These are phyloP conservation scores for Scotopteryx bipunctaria DNA, from an alignment of 2,888 invertebrate species.

Conservation along the genomic window DNA sequence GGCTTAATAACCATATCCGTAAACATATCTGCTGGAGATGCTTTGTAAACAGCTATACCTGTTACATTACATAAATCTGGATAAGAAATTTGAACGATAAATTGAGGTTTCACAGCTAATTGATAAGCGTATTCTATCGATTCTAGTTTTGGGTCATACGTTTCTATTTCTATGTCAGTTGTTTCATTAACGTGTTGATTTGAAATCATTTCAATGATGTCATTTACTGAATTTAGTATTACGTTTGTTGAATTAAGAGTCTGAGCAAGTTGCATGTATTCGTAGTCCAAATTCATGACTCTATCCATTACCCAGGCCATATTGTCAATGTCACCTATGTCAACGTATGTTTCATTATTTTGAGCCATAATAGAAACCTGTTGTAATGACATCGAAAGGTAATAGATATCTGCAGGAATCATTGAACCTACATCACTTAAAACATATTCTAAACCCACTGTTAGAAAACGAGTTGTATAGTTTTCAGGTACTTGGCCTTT, in stretches of 20 bases:
- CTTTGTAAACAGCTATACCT: slow-evolving; percentile 72
- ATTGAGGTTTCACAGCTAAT: slow-evolving; percentile 67
- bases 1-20: slow-evolving; percentile 65
- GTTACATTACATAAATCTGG: slow-evolving; percentile 76
- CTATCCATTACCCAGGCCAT: slow-evolving; percentile 81
- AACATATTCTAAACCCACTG: slow-evolving; percentile 63
- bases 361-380: slow-evolving; percentile 58
- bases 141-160: slow-evolving; percentile 3
- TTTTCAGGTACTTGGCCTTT: slow-evolving; percentile 56
- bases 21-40: slow-evolving; percentile 54
- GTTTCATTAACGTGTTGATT: slow-evolving; percentile 34
- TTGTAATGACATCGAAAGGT: slow-evolving; percentile 74
- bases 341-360: slow-evolving; percentile 55
- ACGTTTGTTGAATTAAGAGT: slow-evolving; percentile 86
- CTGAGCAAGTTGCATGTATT: slow-evolving; percentile 74
- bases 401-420: slow-evolving; percentile 84
- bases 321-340: slow-evolving; percentile 70
- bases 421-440: slow-evolving; percentile 64
- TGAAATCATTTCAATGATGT: slow-evolving; percentile 77
- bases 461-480: slow-evolving; percentile 60
- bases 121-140: slow-evolving; percentile 45
- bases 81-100: slow-evolving; percentile 78
- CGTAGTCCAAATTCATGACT: slow-evolving; percentile 72
- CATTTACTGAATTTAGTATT: slow-evolving; percentile 83
- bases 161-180: slow-evolving; percentile 8